Conservation (phyloP, 1,140 invertebrate species). For the Hetaerina americana region DNA sequence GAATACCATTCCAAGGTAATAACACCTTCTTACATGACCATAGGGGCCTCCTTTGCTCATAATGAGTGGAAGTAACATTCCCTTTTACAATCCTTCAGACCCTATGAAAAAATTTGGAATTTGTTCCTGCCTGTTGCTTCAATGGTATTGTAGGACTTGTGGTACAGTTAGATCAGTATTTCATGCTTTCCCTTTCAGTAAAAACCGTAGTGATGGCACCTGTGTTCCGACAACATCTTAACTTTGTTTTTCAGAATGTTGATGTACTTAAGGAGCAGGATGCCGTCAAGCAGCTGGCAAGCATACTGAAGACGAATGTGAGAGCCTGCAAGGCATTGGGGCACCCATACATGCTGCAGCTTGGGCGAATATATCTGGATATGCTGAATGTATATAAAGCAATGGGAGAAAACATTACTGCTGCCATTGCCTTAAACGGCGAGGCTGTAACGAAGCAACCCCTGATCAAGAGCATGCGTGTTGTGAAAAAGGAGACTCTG, state of each 20-base stretch:
- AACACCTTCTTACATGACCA: no score
- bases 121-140: no score
- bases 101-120: no score
- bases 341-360: constrained; percentile 83
- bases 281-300: constrained; percentile 91
- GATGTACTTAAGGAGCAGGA: constrained; percentile 92
- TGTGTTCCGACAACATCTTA: no score
- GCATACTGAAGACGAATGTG: constrained; percentile 98
- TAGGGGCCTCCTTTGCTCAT: no score
- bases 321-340: constrained; percentile 94
- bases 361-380: constrained; percentile 94
- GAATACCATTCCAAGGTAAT: no score
- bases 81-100: no score
- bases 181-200: no score
- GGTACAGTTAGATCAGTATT: no score
- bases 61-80: no score
- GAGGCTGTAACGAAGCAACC: constrained; percentile 94
- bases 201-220: no score
- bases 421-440: constrained; percentile 89
- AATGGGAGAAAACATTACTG: constrained; percentile 96
- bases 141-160: no score
- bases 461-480: constrained; percentile 94
- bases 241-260: constrained; percentile 55
- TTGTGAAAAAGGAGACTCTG: constrained; percentile 98
- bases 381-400: constrained; percentile 99